Evolutionary conservation across 2,113 vertebrate genomes (phyloP), one percentile per base, ranked within the genome.

Genomic region (Psilopogon haemacephalus): DNA sequence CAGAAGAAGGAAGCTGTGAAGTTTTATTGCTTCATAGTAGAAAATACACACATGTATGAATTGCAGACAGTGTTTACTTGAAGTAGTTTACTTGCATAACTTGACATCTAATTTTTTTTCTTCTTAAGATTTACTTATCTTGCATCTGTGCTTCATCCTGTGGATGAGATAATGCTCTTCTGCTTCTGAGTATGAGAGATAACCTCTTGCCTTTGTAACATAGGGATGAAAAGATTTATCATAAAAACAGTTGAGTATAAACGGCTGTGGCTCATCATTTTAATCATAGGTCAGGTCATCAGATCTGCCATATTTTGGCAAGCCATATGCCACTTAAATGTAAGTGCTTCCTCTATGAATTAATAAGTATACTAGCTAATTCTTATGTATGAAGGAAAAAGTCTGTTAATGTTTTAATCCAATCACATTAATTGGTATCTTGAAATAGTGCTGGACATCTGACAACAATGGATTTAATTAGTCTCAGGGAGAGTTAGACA

Each of bases 201-300:
- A 94, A 96, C 76, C 95, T 95, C 94, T 96, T 94, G 84, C 95
- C 95, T 96, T 96, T 93, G 71, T 50, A 91, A 79, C 38, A 69
- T 81, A 95, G 77, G 17, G 21, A 48, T 94, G 44, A 64, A 90
- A 83, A 92, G 94, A 96, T 95, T 84, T 91, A 76, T 94, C 46
- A 20, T 80, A 56, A 8, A 8, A 80, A 75, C 90, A 89, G 59
- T 37, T 32, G 35, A 84, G 56, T 89, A 58, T 82, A 87, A 96
- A 89, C 1, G 3, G 94, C 93, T 55, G 62, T 60, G 93, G 65
- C 58, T 95, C 91, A 73, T 97, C 19, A 88, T 80, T 95, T 96
- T 93, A 90, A 91, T 92, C 84, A 87, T 69, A 84, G 89, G 74
- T 89, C 92, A 88, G 88, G 81, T 92, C 93, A 83, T 65, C 87